These are phyloP conservation scores for Engystomops pustulosus DNA, from an alignment of 2,113 vertebrate species.

Conservation along the genomic window DNA sequence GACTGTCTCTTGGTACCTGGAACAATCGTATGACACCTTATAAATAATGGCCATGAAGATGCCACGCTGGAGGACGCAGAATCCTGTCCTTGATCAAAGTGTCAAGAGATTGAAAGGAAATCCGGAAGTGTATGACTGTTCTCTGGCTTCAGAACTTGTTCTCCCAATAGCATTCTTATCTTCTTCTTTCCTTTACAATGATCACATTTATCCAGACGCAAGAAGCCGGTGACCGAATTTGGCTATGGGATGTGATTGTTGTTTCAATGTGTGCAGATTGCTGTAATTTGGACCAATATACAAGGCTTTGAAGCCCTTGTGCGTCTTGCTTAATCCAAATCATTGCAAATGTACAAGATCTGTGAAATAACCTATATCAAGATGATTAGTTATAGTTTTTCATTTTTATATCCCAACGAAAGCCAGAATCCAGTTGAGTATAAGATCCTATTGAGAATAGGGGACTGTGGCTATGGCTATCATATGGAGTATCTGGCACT, in stretches of 20 bases:
- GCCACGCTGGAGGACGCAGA: background rate
- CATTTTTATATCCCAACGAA: too few relatives aligned
- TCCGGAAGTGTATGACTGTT: background rate
- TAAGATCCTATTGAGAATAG: too few relatives aligned
- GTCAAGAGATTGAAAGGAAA: background rate
- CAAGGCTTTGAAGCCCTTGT: background rate
- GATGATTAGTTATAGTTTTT: too few relatives aligned
- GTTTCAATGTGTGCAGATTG: too few relatives aligned
- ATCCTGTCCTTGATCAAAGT: background rate
- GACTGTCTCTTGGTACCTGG: constrained; percentile 1
- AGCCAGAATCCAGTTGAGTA: too few relatives aligned
- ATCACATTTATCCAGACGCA: background rate
- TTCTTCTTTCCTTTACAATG: background rate
- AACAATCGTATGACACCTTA: background rate
- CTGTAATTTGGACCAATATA: background rate
- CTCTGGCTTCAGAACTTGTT: background rate
- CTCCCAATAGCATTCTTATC: background rate
- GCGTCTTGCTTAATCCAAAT: background rate
- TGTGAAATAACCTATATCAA: too few relatives aligned
- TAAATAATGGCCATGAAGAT: constrained; percentile 34
- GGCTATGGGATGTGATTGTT: background rate
- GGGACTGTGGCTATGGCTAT: too few relatives aligned
- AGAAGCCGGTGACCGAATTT: background rate
- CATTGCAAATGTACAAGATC: too few relatives aligned
- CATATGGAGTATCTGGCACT: too few relatives aligned